A percentile compares a stretch with the other conserved stretches of the same genome.
Evolutionary conservation across 2,888 invertebrate species (phyloP).

Genomic region (Chrysolina oricalcia): DNA sequence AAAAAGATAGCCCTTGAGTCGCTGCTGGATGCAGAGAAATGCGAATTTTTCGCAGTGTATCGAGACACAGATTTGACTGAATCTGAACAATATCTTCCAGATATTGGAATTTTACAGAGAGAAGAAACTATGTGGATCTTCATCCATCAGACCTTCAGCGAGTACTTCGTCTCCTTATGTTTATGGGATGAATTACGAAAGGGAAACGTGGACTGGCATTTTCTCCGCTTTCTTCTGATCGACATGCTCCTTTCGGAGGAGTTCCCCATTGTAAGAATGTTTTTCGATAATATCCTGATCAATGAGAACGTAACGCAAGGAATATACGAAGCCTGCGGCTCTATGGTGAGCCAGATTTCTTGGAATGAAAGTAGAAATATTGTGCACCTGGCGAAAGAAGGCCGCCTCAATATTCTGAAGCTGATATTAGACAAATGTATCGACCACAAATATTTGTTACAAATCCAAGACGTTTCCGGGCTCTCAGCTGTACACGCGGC

Average conservation of each 20-base stretch:
- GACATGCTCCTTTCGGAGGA: neutral
- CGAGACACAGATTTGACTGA: neutral
- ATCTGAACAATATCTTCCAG: neutral
- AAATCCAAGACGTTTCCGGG: conserved; percentile 21
- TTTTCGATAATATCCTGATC: conserved; percentile 8
- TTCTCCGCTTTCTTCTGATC: conserved; percentile 19
- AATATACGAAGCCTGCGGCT: neutral
- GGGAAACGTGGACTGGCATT: neutral
- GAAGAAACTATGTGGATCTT: neutral
- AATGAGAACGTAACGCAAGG: neutral
- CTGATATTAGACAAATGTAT: conserved; percentile 27
- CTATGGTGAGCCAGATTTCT: neutral
- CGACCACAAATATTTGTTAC: conserved; percentile 16
- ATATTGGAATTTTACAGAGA: conserved; percentile 1
- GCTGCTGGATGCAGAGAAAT: neutral
- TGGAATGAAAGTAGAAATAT: conserved; percentile 12
- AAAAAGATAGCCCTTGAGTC: neutral
- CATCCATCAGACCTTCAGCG: neutral
- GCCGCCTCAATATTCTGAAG: conserved; percentile 31
- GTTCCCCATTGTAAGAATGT: neutral
- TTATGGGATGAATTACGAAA: neutral
- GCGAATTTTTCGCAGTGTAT: neutral
- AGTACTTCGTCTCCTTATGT: neutral
- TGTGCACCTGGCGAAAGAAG: conserved; percentile 23
- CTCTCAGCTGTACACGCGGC: neutral